These are phyloP conservation scores for Galeopsomyia nigrocyanea DNA, from an alignment of 2,888 invertebrate genomes.

Conservation along the genomic window DNA sequence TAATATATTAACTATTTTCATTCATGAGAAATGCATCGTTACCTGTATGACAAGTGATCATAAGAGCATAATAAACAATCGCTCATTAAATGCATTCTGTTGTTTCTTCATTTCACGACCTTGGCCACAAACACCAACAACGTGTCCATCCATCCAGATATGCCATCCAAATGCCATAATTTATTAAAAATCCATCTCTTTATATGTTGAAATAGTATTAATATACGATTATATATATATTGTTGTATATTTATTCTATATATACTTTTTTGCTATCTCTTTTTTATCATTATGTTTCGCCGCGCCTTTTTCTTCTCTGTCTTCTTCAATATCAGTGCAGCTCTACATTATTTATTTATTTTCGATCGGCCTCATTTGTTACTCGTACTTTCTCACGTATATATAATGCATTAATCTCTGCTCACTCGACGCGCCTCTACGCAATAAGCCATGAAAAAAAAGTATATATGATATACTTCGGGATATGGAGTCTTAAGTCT, in stretches of 20 bases:
- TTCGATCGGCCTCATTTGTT: constrained; percentile 23
- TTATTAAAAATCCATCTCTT: background rate
- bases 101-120: constrained; percentile 69
- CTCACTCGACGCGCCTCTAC: constrained; percentile 21
- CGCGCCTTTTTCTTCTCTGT: constrained; percentile 34
- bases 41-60: constrained; percentile 70
- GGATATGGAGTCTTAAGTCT: constrained; percentile 6
- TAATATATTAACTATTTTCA: constrained; percentile 70
- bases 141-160: constrained; percentile 52
- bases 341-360: constrained; percentile 17
- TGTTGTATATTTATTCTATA: constrained; percentile 28
- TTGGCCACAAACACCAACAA: constrained; percentile 57
- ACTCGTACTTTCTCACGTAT: constrained; percentile 23
- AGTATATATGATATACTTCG: background rate
- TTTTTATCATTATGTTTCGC: constrained; percentile 35
- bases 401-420: constrained; percentile 30
- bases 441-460: constrained; percentile 4
- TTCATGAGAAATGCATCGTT: constrained; percentile 69
- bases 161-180: constrained; percentile 51
- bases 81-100: constrained; percentile 70
- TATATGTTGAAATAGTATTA: constrained; percentile 5
- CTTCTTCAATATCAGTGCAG: constrained; percentile 9
- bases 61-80: constrained; percentile 70
- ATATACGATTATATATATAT: constrained; percentile 27
- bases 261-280: constrained; percentile 20